Conservation (phyloP, 2,797 vertebrate genomes). For the Paguma larvata region DNA sequence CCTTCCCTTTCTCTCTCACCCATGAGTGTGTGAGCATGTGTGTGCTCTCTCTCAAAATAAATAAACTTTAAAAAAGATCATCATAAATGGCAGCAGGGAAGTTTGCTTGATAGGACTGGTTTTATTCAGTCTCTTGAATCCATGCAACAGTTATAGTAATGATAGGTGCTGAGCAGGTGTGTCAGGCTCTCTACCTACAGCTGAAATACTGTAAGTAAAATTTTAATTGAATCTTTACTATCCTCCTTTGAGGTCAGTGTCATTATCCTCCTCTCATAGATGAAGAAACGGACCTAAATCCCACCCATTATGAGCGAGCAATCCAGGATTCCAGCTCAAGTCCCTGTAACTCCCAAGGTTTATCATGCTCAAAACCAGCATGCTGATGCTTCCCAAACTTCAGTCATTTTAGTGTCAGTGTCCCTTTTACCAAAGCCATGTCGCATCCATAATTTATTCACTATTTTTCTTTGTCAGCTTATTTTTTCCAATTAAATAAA, state of each 20-base stretch:
- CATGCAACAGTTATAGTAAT: neutral
- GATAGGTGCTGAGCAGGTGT: neutral
- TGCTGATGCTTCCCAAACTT: neutral
- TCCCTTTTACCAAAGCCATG: neutral
- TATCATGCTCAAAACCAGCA: neutral
- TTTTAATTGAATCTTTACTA: constrained; percentile 1
- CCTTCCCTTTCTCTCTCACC: too few relatives aligned
- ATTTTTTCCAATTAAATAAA: constrained; percentile 49
- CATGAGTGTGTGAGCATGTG: too few relatives aligned
- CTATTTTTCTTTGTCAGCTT: neutral
- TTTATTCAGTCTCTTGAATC: neutral
- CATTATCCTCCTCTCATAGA: neutral
- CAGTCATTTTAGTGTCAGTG: neutral
- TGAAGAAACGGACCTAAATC: neutral
- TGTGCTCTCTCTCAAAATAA: too few relatives aligned
- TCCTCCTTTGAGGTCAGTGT: neutral
- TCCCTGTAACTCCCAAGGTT: neutral
- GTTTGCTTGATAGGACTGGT: neutral
- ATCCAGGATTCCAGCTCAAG: neutral
- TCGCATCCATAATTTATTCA: neutral
- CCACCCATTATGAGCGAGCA: neutral
- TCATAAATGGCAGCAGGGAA: neutral
- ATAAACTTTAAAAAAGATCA: too few relatives aligned
- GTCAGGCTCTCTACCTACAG: neutral
- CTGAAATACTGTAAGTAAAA: neutral